phyloP scores from a whole-genome alignment of 92 coral and sea anemone genomes.

The Diadumene lineata region DNA sequence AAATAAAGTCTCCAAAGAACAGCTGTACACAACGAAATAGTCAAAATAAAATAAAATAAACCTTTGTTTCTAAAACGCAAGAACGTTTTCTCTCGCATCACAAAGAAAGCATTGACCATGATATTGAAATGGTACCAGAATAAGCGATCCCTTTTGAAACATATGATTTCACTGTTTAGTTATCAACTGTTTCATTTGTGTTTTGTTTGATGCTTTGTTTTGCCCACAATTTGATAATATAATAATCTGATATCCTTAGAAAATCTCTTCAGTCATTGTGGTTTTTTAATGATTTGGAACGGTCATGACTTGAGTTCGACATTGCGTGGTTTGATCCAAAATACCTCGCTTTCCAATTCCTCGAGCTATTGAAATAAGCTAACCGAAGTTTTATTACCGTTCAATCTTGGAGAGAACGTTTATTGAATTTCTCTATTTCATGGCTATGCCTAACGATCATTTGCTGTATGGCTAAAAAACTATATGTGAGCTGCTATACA shows the following conservation, averaged over 20 bases:
- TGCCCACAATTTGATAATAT: not conserved
- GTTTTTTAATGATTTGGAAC: not conserved
- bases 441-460: too few species aligned
- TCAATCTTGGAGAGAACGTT: too few species aligned
- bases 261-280: not conserved
- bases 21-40: not conserved
- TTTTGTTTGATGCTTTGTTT: not conserved
- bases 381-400: too few species aligned
- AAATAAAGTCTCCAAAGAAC: not conserved
- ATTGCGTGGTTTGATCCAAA: not conserved
- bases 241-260: not conserved
- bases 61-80: not conserved
- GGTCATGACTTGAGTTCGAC: not conserved
- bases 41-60: not conserved
- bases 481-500: too few species aligned
- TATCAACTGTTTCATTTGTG: too few species aligned
- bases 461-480: too few species aligned
- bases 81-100: not conserved
- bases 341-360: too few species aligned
- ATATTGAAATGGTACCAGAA: not conserved
- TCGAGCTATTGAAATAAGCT: too few species aligned
- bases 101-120: not conserved
- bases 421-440: too few species aligned
- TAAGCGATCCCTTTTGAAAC: not conserved
- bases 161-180: not conserved